Base-by-base conservation (phyloP, 2,888 invertebrate genomes). In the Drosophila eohydei region DNA sequence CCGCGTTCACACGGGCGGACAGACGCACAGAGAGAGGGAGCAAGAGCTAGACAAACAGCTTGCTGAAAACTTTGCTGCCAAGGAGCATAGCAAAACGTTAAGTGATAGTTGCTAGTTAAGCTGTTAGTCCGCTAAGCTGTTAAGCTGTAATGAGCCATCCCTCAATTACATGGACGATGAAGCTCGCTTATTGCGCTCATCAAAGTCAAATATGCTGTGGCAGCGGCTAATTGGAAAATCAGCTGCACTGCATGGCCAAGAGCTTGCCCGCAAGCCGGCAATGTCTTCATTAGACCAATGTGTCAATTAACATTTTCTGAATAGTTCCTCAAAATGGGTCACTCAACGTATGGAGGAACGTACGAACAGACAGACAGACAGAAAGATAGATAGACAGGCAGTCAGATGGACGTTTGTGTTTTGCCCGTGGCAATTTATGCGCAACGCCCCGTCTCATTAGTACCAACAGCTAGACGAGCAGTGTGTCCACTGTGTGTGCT, bases 291-390 rank as follows among this genome's bases (percentile, higher is more conserved):
- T 71, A 64, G 67, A 52, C 56, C 80, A 85, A 85, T 80, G 88
- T 83, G 88, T 85, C 88, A 88, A 80, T 86, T 83, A 83, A 80
- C 82, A 81, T 71, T 83, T 87, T 81, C 80, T 69, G 87, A 67
- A 32, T 32, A 26, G 34, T 36, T 30, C 16, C 38, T 48, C 5
- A 30, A 46, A 58, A 46, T 30, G 59, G 59, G 38, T 44, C 34
- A 30, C 11, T 28, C 3, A 28, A 12, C 21, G 3, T n/a, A 1
- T 16, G 16, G 21, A 36, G 7, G 12, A 3, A 28, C 5, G 16
- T 12, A 36, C 12, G 12, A 3, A 28, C 5, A 11, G 8, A 9
- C 14, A 3, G 14, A 4, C 16, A 11, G 0, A 41, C 40, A 3
- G n/a, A n/a, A 2, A 40, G 40, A n/a, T 7, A 40, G 40, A n/a